Conservation (phyloP, 30 jellyfish, hydroid and myxozoan genomes). For the Aurelia coerulea region DNA sequence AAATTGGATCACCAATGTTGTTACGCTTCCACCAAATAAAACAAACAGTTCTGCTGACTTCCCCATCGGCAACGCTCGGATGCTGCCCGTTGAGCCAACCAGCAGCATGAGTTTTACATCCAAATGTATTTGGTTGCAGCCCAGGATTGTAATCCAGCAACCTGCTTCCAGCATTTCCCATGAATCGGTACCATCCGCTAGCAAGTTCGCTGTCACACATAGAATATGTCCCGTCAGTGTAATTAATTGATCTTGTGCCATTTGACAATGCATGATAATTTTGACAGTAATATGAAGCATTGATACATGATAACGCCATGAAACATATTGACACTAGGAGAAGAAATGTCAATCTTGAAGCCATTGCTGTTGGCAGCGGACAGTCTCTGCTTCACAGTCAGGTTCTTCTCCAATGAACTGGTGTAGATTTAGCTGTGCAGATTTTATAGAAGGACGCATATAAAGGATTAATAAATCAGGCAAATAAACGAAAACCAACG, state of each 20-base stretch:
- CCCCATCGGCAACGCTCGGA: constrained; percentile 9
- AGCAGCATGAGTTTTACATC: constrained; percentile 9
- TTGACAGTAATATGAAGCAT: neutral
- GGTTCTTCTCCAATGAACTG: too few species aligned
- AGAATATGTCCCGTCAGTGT: neutral
- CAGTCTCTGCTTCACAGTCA: too few species aligned
- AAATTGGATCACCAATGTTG: neutral
- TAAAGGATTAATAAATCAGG: too few species aligned
- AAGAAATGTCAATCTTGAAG: too few species aligned
- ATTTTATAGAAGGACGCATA: too few species aligned
- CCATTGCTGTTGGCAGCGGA: too few species aligned
- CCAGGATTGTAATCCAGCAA: constrained; percentile 34
- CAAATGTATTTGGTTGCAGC: neutral
- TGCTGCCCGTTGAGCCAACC: constrained; percentile 4
- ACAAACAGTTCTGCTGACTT: neutral
- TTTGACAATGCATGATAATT: neutral
- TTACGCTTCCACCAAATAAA: neutral
- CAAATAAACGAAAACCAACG: too few species aligned
- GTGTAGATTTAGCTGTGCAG: too few species aligned
- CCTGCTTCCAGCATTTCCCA: constrained; percentile 66
- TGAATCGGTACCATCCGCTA: constrained; percentile 75
- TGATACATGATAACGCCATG: too few species aligned
- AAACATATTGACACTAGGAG: too few species aligned
- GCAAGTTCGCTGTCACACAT: constrained; percentile 34
- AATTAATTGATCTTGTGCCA: constrained; percentile 24